Evolutionary conservation across 2,113 vertebrate species (phyloP).

Genomic region (Heterochromis multidens): DNA sequence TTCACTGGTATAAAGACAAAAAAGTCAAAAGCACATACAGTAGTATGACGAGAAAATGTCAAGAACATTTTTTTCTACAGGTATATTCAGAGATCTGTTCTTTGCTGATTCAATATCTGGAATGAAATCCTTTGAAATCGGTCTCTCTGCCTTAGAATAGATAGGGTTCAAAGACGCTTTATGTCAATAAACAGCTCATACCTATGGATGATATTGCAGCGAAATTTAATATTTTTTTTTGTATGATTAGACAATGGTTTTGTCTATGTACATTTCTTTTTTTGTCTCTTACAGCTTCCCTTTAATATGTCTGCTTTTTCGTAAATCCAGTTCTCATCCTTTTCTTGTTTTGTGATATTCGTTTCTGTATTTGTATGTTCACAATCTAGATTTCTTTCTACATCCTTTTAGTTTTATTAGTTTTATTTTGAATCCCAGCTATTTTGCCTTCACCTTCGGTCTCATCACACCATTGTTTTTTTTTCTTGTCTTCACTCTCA

Average conservation of each 20-base stretch:
- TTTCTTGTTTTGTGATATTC: background rate
- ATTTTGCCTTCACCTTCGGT: background rate
- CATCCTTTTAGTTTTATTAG: background rate
- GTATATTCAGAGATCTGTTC: constrained; percentile 2
- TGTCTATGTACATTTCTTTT: background rate
- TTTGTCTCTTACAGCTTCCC: background rate
- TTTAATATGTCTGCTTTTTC: background rate
- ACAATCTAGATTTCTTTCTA: background rate
- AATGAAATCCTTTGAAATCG: constrained; percentile 35
- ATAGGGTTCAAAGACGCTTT: constrained; percentile 20
- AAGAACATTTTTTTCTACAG: background rate
- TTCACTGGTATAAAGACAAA: background rate
- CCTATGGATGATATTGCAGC: constrained; percentile 8
- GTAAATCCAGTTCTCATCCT: background rate
- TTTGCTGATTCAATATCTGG: constrained; percentile 20
- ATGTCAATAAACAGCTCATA: constrained; percentile 34
- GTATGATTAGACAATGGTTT: background rate
- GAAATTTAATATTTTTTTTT: constrained; percentile 11
- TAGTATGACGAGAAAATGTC: background rate
- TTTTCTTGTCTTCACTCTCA: background rate
- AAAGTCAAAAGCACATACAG: background rate
- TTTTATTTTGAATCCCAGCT: background rate
- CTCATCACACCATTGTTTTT: background rate
- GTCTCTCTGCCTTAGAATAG: background rate
- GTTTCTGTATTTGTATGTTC: background rate